Percentiles rank a stretch among this genome's conserved stretches.
Evolutionary conservation across 2,888 invertebrate species (phyloP).

Genomic region (Leptopterna dolabrata): DNA sequence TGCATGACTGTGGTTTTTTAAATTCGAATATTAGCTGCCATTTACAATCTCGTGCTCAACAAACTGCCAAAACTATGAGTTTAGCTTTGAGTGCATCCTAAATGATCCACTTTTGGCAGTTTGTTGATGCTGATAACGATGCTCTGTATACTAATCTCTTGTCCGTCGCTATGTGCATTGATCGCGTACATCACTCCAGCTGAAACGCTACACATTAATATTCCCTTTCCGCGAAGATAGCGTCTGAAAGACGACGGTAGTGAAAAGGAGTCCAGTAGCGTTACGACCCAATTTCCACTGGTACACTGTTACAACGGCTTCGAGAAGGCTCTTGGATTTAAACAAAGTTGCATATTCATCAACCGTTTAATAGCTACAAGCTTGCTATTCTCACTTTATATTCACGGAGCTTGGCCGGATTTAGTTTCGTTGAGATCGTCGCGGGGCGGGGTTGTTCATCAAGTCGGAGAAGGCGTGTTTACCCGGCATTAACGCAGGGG

Average conservation of each 20-base stretch:
- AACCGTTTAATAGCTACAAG: slow-evolving; percentile 2
- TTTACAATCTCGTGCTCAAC: no score
- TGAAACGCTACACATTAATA: background rate
- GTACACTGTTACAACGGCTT: background rate
- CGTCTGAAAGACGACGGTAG: background rate
- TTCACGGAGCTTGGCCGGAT: background rate
- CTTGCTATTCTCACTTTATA: slow-evolving; percentile 3
- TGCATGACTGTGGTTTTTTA: no score
- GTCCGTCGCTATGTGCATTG: background rate
- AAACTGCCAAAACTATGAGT: no score
- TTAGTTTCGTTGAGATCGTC: background rate
- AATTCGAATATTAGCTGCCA: no score
- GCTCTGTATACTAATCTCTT: no score
- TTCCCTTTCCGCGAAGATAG: background rate
- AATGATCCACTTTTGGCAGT: no score
- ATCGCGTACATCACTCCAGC: background rate
- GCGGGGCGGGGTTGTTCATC: background rate
- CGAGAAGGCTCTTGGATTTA: background rate
- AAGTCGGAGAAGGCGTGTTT: background rate
- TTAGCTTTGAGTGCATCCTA: no score
- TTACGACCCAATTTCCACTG: background rate
- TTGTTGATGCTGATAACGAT: no score
- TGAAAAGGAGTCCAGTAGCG: background rate
- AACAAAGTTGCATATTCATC: slow-evolving; percentile 11
- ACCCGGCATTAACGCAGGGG: background rate